A percentile compares a stretch with the other conserved stretches of the same genome.
Evolutionary conservation across 2,888 invertebrate species (phyloP).

Genomic region (Rhynchonema sp.): DNA sequence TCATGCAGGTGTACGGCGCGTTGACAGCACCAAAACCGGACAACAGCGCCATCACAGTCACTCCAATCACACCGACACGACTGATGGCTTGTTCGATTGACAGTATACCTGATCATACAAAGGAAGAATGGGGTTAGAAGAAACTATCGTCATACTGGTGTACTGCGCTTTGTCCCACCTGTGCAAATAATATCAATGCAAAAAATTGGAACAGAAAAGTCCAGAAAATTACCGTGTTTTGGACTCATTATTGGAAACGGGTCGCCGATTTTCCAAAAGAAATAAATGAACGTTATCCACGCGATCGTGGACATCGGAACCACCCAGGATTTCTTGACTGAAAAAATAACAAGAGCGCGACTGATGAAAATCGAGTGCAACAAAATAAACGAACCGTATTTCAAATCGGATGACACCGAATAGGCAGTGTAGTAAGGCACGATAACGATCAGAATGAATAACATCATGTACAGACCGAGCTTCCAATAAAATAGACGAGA

Average conservation of each 20-base stretch:
- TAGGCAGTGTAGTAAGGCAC: slow-evolving; percentile 88
- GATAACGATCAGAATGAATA: slow-evolving; percentile 80
- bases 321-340: slow-evolving; percentile 23
- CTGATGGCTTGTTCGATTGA: slow-evolving; percentile 66
- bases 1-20: slow-evolving; percentile 96
- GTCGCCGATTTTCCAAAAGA: slow-evolving; percentile 97
- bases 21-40: slow-evolving; percentile 99
- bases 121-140: too few species aligned
- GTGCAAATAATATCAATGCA: neutral
- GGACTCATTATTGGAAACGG: slow-evolving; percentile 91
- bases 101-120: slow-evolving; percentile 46
- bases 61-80: slow-evolving; percentile 90
- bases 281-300: slow-evolving; percentile 76
- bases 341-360: too few species aligned
- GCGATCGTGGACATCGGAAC: slow-evolving; percentile 56
- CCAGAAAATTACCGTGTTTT: slow-evolving; percentile 55
- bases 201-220: too few species aligned
- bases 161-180: neutral
- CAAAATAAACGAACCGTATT: slow-evolving; percentile 25
- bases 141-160: too few species aligned
- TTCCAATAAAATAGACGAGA: slow-evolving; percentile 89
- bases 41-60: slow-evolving; percentile 92
- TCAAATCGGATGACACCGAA: slow-evolving; percentile 58
- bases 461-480: slow-evolving; percentile 62
- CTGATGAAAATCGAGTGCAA: too few species aligned